Conservation (phyloP, 2,888 invertebrate genomes). For the Diarsia dahlii region DNA sequence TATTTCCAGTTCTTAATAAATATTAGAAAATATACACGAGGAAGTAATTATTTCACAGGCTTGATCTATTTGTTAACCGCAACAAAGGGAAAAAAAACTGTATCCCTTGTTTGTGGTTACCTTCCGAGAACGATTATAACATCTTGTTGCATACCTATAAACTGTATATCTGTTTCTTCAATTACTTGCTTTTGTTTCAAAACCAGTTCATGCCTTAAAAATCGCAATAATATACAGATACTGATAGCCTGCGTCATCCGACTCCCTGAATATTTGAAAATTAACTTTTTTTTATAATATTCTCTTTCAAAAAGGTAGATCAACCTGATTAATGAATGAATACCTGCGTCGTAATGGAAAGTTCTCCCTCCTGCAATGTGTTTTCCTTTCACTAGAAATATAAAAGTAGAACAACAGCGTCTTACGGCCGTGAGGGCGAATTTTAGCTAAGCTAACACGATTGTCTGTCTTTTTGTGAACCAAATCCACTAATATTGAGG, state of each 20-base stretch:
- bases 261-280: neutral
- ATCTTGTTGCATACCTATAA: conserved; percentile 5
- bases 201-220: neutral
- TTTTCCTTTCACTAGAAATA: conserved; percentile 12
- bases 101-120: conserved; percentile 23
- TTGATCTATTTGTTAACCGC: conserved; percentile 32
- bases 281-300: neutral
- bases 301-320: neutral
- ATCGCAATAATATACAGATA: neutral
- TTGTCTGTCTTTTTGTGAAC: conserved; percentile 50
- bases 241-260: neutral
- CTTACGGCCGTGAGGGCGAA: conserved; percentile 13
- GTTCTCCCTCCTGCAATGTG: neutral
- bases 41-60: conserved; percentile 45
- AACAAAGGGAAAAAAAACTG: conserved; percentile 34
- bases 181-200: neutral
- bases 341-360: conserved; percentile 2
- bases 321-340: neutral
- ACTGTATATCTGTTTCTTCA: neutral
- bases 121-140: conserved; percentile 27
- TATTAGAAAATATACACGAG: conserved; percentile 35
- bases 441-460: conserved; percentile 29
- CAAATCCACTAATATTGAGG: conserved; percentile 53
- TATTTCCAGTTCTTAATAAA: conserved; percentile 52
- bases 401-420: conserved; percentile 10